phyloP scores from a whole-genome alignment of 1,140 invertebrate species.

The Diabrotica undecimpunctata region DNA sequence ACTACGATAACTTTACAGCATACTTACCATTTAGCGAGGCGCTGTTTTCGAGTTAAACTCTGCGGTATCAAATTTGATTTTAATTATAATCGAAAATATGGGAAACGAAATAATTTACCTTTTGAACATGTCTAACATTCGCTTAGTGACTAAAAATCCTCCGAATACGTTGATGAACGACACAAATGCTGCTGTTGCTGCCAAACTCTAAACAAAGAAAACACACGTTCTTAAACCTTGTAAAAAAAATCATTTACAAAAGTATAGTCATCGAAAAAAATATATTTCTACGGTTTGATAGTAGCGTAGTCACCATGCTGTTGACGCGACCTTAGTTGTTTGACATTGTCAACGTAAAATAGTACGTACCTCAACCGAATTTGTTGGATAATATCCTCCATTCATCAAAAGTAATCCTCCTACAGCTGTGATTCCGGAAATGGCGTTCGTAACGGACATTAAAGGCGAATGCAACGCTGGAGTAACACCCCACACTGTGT shows the following conservation, averaged over 20 bases:
- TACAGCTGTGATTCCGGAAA: conserved; percentile 87
- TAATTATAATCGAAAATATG: conserved; percentile 5
- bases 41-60: conserved; percentile 16
- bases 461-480: conserved; percentile 87
- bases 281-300: neutral
- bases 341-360: too few relatives aligned
- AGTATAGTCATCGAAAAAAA: neutral
- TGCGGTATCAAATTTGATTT: conserved; percentile 19
- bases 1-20: too few relatives aligned
- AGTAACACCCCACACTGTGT: conserved; percentile 90
- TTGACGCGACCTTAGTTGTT: neutral
- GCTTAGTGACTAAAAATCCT: conserved; percentile 84
- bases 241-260: neutral
- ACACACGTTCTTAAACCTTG: neutral
- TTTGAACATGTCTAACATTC: conserved; percentile 93
- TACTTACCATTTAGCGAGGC: conserved; percentile 5
- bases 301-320: neutral
- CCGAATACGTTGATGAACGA: conserved; percentile 90
- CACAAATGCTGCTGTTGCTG: conserved; percentile 78
- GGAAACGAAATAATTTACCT: conserved; percentile 52
- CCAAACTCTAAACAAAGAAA: conserved; percentile 56
- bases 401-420: conserved; percentile 80
- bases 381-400: conserved; percentile 71
- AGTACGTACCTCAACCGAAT: conserved; percentile 55
- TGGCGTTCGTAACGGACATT: conserved; percentile 92